Base-by-base conservation (phyloP, 2,113 vertebrate species). In the Leptodactylus fuscus region DNA sequence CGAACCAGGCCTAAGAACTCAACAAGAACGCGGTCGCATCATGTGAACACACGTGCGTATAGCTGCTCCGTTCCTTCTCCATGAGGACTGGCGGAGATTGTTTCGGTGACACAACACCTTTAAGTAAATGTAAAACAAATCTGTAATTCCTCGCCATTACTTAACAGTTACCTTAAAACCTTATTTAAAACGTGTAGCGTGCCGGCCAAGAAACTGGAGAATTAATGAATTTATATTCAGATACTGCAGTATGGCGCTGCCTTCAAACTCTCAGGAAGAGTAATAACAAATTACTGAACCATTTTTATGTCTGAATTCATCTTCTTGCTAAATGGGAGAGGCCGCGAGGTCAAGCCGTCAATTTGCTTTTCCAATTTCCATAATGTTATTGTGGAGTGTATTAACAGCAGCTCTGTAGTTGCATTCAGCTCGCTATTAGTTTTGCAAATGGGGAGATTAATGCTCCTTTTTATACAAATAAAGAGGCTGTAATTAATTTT, bases 251-350 rank as follows among this genome's bases (percentile, higher is more conserved):
- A 41, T n/a, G n/a, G 41, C 2, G 13, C 22, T 60, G 82, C 69
- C 53, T 83, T 83, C 38, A 83, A 83, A 74, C 81, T 82, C 81
- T 41, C 15, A 18, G 49, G 49, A 82, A 62, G 51, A 60, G 82
- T 46, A 83, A 83, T 83, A 73, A 83, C 69, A 83, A 83, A 74
- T 83, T 83, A 83, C 82, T 60, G 51, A 83, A 83, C 36, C 70
- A 75, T 83, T 83, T 83, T 83, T 58, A 83, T 75, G 82, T 83
- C 70, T 83, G 82, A 75, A 83, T 83, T 75, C 75, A 78, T 85
- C 83, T 62, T 34, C 74, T 78, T 85, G n/a, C 34, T 78, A 78
- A 85, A 85, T 78, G 49, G 58, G 55, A 48, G 44, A 67, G 74
- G 58, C 60, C 74, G 29, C 27, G 27, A 85, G 83, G 73, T 85